phyloP scores from a whole-genome alignment of 2,888 invertebrate genomes.

The Oxyteleia sp. region DNA sequence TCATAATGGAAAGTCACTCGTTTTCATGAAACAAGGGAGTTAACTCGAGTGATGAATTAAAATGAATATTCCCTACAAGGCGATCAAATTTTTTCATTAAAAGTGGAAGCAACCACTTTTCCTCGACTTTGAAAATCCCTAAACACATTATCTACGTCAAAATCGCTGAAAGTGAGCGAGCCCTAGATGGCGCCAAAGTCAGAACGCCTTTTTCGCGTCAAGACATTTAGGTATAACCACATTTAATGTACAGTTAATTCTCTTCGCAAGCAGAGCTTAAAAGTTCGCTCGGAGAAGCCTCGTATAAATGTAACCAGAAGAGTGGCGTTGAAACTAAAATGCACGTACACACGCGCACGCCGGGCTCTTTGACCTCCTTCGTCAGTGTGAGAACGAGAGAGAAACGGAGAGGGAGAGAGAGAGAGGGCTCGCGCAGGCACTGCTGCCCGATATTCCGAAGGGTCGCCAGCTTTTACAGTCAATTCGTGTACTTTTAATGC shows the following conservation, averaged over 20 bases:
- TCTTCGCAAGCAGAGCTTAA: slow-evolving; percentile 35
- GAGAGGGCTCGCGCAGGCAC: slow-evolving; percentile 7
- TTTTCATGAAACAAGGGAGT: too few species aligned
- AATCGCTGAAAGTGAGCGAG: slow-evolving; percentile 6
- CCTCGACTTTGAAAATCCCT: slow-evolving; percentile 1
- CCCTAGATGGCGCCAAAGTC: slow-evolving; percentile 12
- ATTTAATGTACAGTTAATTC: slow-evolving; percentile 48
- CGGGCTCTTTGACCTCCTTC: slow-evolving; percentile 37
- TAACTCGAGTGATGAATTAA: too few species aligned
- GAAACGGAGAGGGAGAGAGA: not conserved
- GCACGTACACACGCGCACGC: not conserved
- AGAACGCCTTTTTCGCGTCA: slow-evolving; percentile 22
- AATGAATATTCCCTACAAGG: not conserved
- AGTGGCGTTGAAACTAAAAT: slow-evolving; percentile 31
- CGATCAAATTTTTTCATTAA: not conserved
- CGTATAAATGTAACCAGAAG: slow-evolving; percentile 36
- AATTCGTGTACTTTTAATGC: slow-evolving; percentile 60
- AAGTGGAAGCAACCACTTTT: not conserved
- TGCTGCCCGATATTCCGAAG: slow-evolving; percentile 39
- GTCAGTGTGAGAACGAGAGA: not conserved
- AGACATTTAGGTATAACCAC: slow-evolving; percentile 31
- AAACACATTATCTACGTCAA: slow-evolving; percentile 3
- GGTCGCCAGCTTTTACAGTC: slow-evolving; percentile 37
- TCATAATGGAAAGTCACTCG: too few species aligned
- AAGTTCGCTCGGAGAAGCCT: slow-evolving; percentile 30